Evolutionary conservation across 2,113 vertebrate species (phyloP), one percentile per base, ranked within the genome.

Genomic region (Galeopterus variegatus): DNA sequence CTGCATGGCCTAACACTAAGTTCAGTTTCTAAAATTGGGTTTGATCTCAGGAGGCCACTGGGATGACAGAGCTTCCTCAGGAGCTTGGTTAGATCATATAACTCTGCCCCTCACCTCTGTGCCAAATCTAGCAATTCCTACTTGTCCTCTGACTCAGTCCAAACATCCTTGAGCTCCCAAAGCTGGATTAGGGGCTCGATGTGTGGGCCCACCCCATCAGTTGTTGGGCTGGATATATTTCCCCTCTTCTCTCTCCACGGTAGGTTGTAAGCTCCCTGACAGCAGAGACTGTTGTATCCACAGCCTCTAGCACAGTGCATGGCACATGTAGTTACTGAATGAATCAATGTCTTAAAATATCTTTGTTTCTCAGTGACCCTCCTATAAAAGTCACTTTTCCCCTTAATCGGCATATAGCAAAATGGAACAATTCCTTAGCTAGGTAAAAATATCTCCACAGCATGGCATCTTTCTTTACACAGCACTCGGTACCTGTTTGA

Each of bases 21-120:
- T 70, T 93, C 67, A 91, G 54, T 69, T 93, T 95, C 94, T 96
- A 97, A 97, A 97, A 96, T 0, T 90, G 52, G 33, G 77, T 64
- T 54, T 93, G 93, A 81, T 72, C 82, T 93, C 81, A 75, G 83
- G 93, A 93, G 88, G 81, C 62, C 65, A 15, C 23, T 58, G 77
- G 62, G n/a, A 69, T 86, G 75, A 50, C 80, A 93, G 79, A 31
- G 60, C 50, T 93, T 95, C 93, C 80, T 90, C 45, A 1, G 64
- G 54, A 56, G 64, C 58, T 79, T 54, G 17, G 54, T 95, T n/a
- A 84, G 72, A 85, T 93, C 77, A 73, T 52, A 6, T 64, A 77
- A 73, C 85, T 41, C 45, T 94, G 60, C 45, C 54, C 41, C 91
- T 96, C 62, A 73, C 56, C 50, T 86, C 73, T 48, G 21, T 31